Evolutionary conservation across 2,888 invertebrate species (phyloP), one percentile per base, ranked within the genome.

Genomic region (Patella ulyssiponensis): DNA sequence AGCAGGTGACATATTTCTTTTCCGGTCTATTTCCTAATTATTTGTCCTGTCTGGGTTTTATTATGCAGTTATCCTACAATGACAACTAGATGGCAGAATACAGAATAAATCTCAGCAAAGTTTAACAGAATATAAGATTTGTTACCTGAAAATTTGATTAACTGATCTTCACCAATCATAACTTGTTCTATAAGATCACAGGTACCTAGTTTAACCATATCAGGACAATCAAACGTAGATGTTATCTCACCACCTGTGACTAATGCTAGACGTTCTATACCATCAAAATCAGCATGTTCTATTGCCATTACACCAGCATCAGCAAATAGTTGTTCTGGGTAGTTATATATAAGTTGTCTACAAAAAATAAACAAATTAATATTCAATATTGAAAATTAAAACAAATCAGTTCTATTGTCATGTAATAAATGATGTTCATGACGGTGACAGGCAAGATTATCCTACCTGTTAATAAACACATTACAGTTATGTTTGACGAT

Each of bases 271-370:
- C 99, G 94, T 92, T 99, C 99, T 88, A 99, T 98, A 75, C 99
- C 99, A 92, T 99, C 99, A 91, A 99, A 99, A 92, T 99, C 99
- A 3, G 99, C 99, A 92, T 99, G 99, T 91, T 99, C 99, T 86
- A 99, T 99, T 1, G 99, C 98, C 99, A 99, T 99, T 12, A 99
- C 95, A 73, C 97, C 96, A 71, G 97, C 97, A 93, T 99, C 99
- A 64, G 99, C 98, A 92, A 99, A 99, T 86, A 99, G 93, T 92
- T 99, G 99, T 92, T 99, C 99, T 0, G 99, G 99, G 92, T 99
- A 99, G 93, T 99, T 99, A 94, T 99, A 99, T 92, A 99, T 99
- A 84, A 99, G 93, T 92, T 99, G 99, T 84, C 97, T 95, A 92
- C 1, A 91, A 88, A 80, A 33, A 33, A 44, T 44, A 44, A 44